phyloP scores from a whole-genome alignment of 92 coral and sea anemone species.

The Pocillopora meandrina region DNA sequence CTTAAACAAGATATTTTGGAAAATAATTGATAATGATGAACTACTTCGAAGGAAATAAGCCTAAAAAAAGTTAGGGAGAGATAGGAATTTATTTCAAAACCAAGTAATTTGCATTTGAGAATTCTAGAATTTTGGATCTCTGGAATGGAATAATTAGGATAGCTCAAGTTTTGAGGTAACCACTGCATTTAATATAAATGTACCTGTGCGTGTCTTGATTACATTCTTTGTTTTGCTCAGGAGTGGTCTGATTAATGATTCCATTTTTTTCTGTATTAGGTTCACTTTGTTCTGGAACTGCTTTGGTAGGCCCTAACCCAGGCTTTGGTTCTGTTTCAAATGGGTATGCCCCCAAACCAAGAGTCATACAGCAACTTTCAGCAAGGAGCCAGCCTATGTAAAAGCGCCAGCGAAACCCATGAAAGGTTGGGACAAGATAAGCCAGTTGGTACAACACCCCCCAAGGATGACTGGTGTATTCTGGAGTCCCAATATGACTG shows the following conservation, averaged over 20 bases:
- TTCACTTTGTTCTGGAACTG: conserved; percentile 43
- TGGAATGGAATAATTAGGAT: no score
- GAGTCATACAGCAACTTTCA: conserved; percentile 83
- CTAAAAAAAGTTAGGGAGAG: no score
- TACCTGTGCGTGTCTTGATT: conserved; percentile 34
- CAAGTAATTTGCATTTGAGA: no score
- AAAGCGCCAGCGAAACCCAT: conserved; percentile 94
- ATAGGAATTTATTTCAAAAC: no score
- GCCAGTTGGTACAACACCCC: conserved; percentile 76
- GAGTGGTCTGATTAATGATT: conserved; percentile 10
- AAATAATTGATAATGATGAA: not conserved
- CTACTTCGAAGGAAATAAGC: not conserved
- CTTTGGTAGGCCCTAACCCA: conserved; percentile 88
- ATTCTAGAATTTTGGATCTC: not conserved
- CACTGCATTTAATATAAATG: not conserved
- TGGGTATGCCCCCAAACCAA: conserved; percentile 94
- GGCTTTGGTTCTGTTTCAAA: conserved; percentile 84
- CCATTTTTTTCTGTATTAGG: conserved; percentile 32
- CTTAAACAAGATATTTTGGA: not conserved
- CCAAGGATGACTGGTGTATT: conserved; percentile 81
- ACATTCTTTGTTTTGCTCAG: not conserved
- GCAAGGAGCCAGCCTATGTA: conserved; percentile 96
- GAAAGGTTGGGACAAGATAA: conserved; percentile 84
- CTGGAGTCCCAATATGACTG: conserved; percentile 70
- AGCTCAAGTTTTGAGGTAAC: not conserved